Conservation (phyloP, 2,113 vertebrate species). For the Cephalopholis sonnerati region DNA sequence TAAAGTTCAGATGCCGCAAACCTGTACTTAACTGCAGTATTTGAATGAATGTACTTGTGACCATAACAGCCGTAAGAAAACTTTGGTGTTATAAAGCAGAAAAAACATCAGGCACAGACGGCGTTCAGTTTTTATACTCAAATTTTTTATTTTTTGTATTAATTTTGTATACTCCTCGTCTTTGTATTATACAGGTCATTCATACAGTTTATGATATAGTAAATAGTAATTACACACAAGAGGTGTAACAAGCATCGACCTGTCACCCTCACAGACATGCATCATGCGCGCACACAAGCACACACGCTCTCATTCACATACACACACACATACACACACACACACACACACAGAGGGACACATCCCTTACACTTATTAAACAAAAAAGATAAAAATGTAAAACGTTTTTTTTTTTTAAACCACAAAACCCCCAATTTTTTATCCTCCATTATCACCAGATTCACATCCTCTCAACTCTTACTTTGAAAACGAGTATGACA, state of each 20-base stretch:
- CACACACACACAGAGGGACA: conserved; percentile 39
- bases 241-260: conserved; percentile 75
- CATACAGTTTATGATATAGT: conserved; percentile 84
- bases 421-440: conserved; percentile 50
- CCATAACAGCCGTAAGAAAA: neutral
- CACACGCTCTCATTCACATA: conserved; percentile 27
- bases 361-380: conserved; percentile 59
- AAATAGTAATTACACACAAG: conserved; percentile 82
- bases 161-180: conserved; percentile 81
- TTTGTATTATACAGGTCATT: conserved; percentile 86
- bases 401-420: conserved; percentile 61
- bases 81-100: neutral
- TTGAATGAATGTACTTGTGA: neutral
- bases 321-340: conserved; percentile 31
- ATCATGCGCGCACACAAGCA: conserved; percentile 48
- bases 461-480: conserved; percentile 55
- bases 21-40: neutral
- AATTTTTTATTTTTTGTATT: conserved; percentile 83
- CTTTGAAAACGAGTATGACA: conserved; percentile 69
- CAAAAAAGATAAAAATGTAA: conserved; percentile 75
- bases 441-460: conserved; percentile 59
- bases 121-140: conserved; percentile 71
- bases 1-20: neutral
- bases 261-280: conserved; percentile 75
- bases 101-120: conserved; percentile 8